phyloP scores from a whole-genome alignment of 2,113 vertebrate genomes.

The Neolamprologus sp. region DNA sequence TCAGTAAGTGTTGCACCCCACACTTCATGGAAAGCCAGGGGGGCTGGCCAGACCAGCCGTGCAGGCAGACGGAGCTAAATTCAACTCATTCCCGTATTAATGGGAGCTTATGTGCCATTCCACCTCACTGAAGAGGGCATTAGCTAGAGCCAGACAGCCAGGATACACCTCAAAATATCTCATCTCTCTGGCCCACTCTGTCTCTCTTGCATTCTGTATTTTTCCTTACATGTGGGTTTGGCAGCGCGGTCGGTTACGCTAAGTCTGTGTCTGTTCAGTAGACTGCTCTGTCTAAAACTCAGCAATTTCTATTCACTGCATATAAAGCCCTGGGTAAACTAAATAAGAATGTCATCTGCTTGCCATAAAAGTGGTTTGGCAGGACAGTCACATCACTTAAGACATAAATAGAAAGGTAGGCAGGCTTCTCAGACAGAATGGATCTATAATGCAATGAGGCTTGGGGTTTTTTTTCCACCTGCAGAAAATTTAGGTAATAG shows the following conservation, averaged over 20 bases:
- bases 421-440: not conserved
- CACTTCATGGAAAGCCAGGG: constrained; percentile 71
- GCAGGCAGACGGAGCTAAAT: constrained; percentile 74
- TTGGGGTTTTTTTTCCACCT: not conserved
- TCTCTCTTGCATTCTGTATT: constrained; percentile 18
- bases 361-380: not conserved
- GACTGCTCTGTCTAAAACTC: not conserved
- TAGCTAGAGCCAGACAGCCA: constrained; percentile 63
- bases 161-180: constrained; percentile 73
- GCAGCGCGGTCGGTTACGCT: not conserved
- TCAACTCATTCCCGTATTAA: constrained; percentile 81
- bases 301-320: not conserved
- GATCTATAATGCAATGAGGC: not conserved
- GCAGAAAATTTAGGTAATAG: not conserved
- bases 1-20: constrained; percentile 68
- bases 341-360: not conserved
- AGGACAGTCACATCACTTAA: not conserved
- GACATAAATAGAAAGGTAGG: not conserved
- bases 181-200: constrained; percentile 19
- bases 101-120: constrained; percentile 74
- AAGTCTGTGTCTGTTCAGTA: not conserved
- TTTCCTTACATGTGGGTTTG: constrained; percentile 3
- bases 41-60: constrained; percentile 40
- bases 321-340: not conserved
- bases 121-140: constrained; percentile 67